Base-by-base conservation (phyloP, 2,113 vertebrate species). In the Morone chrysops region DNA sequence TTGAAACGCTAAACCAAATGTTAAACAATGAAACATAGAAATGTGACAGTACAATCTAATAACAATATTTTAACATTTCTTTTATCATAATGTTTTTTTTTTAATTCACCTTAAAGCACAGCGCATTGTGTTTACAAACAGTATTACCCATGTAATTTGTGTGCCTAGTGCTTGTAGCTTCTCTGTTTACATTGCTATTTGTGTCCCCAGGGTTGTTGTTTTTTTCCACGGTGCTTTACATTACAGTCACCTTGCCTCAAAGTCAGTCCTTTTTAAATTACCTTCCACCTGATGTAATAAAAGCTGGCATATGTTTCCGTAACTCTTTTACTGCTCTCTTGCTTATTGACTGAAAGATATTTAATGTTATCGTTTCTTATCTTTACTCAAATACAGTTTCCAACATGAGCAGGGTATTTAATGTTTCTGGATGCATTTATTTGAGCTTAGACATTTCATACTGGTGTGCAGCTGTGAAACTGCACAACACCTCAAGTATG, bases 31-130 rank as follows among this genome's bases (percentile, higher is more conserved):
- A 81, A 75, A 72, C 61, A 62, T 90, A 87, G 62, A 78, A 85
- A 90, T 86, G 88, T 93, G 93, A 92, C 84, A 79, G 83, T 87
- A 94, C 91, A 94, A 90, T 92, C 89, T 88, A 88, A 91, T 81
- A 78, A 63, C 57, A 59, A 18, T 67, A 81, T 82, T 90, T 80
- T 81, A 85, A 87, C 81, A 75, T 63, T 77, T 63, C 57, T 72
- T 77, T 43, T 82, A 62, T 86, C 12, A 36, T 65, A 18, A 70
- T 80, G 78, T 86, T 77, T 78, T 79, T 79, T 86, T 47, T 47
- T 13, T 75, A 75, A 89, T 82, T 70, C 67, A 76, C 56, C 36
- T 20, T 78, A 45, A 74, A 74, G 78, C 53, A 78, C 74, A 63
- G 62, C 14, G 22, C 62, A 56, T 17, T 53, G 81, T 87, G 88